Conservation (phyloP, 2,888 invertebrate genomes). For the Lomographa bimaculata region DNA sequence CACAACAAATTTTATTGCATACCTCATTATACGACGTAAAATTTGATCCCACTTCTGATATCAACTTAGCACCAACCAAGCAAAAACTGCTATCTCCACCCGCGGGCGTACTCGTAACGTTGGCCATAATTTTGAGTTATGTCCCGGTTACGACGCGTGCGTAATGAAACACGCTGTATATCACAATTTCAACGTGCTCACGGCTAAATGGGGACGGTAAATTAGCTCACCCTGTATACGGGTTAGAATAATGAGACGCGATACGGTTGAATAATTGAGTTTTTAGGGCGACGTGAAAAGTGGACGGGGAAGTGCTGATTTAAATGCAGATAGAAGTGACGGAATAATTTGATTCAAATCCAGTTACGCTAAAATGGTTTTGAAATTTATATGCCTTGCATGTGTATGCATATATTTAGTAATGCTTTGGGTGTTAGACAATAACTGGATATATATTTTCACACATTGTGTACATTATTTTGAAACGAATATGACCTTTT, state of each 20-base stretch:
- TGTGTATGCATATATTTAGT: too few relatives aligned
- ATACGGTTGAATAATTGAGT: slow-evolving; percentile 36
- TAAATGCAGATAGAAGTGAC: slow-evolving; percentile 6
- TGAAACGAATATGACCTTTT: too few relatives aligned
- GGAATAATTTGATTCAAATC: slow-evolving; percentile 13
- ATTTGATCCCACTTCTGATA: slow-evolving; percentile 8
- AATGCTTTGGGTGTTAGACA: too few relatives aligned
- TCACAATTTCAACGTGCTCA: slow-evolving; percentile 61
- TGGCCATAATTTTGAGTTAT: slow-evolving; percentile 74
- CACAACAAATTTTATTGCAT: background rate
- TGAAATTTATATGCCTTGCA: too few relatives aligned
- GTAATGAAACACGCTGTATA: slow-evolving; percentile 75
- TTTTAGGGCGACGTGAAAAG: slow-evolving; percentile 28
- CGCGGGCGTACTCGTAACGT: slow-evolving; percentile 55
- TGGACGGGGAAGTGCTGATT: slow-evolving; percentile 12
- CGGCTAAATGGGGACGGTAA: slow-evolving; percentile 65
- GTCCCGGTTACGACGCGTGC: slow-evolving; percentile 60
- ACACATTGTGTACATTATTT: too few relatives aligned
- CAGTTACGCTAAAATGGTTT: background rate
- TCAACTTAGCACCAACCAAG: slow-evolving; percentile 24
- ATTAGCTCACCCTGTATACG: slow-evolving; percentile 55
- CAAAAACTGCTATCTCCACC: slow-evolving; percentile 33
- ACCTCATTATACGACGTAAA: slow-evolving; percentile 1
- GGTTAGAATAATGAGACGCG: slow-evolving; percentile 47
- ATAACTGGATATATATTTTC: too few relatives aligned